Base-by-base conservation (phyloP, 2,113 vertebrate species). In the Poicephalus meyeri region DNA sequence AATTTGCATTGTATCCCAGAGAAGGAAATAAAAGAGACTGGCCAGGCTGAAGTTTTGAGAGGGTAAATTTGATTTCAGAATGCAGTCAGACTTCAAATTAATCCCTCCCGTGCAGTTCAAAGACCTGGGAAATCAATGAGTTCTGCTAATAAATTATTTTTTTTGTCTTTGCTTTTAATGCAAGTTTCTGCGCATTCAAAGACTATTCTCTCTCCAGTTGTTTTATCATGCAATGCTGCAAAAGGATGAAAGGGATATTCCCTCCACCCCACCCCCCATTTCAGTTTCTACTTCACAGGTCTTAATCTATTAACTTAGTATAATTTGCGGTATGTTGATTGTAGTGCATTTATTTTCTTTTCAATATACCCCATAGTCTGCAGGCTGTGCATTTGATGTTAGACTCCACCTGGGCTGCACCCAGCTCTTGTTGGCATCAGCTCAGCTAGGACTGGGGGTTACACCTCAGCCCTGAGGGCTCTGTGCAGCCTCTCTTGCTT, bases 81-180 rank as follows among this genome's bases (percentile, higher is more conserved):
- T 60, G 12, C 35, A 63, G 9, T 26, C 35, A 84, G 64, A 61
- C 33, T 87, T 78, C 79, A 94, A 55, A 64, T 88, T 50, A 70
- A 49, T 86, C 35, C 20, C 28, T 89, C 16, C 7, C 14, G n/a
- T 88, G n/a, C 66, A 92, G 91, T 92, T 95, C 95, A 97, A 96
- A 96, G 89, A 86, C 49, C 10, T 84, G 42, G 35, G 11, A 91
- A 88, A 93, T 95, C 63, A 91, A 37, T 88, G 58, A 25, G 4
- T 50, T 90, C 24, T 70, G 33, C 31, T 92, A 92, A 93, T 80
- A 88, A 87, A 61, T 56, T 71, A 28, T n/a, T 64, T 56, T 80
- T 80, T 81, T 86, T 66, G 21, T 63, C 58, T 92, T 84, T 83
- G 52, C 20, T 94, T 93, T 90, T 82, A 88, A 71, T 84, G 35